These are phyloP conservation scores for Volucella bombylans DNA, from an alignment of 2,888 invertebrate species.

Conservation along the genomic window DNA sequence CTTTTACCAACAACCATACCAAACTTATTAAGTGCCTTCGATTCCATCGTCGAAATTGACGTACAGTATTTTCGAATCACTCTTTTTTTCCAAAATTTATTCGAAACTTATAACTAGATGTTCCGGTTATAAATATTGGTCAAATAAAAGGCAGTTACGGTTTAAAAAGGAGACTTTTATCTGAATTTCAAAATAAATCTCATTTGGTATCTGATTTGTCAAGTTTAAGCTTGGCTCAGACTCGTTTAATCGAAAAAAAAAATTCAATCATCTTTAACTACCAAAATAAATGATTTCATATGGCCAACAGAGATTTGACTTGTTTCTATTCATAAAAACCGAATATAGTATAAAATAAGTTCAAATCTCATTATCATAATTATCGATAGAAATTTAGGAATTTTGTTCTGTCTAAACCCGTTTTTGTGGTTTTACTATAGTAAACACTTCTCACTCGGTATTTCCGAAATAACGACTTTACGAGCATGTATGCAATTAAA, in stretches of 20 bases:
- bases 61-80: too few species aligned
- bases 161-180: too few species aligned
- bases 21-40: too few species aligned
- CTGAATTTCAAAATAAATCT: not conserved
- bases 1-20: too few species aligned
- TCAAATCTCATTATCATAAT: slow-evolving; percentile 11
- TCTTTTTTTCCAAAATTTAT: too few species aligned
- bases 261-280: not conserved
- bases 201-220: not conserved
- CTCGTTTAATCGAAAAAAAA: not conserved
- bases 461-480: not conserved
- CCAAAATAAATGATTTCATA: not conserved
- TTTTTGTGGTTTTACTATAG: slow-evolving; percentile 14
- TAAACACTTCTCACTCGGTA: not conserved
- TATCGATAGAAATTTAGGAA: slow-evolving; percentile 1
- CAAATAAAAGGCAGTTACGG: too few species aligned
- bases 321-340: slow-evolving; percentile 14
- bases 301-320: slow-evolving; percentile 17
- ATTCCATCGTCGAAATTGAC: too few species aligned
- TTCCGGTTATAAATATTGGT: too few species aligned
- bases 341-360: not conserved
- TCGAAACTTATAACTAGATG: too few species aligned
- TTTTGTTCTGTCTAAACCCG: slow-evolving; percentile 12
- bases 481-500: slow-evolving; percentile 9
- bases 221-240: slow-evolving; percentile 4